Evolutionary conservation across 2,888 invertebrate genomes (phyloP).

Genomic region (Metellina segmentata): DNA sequence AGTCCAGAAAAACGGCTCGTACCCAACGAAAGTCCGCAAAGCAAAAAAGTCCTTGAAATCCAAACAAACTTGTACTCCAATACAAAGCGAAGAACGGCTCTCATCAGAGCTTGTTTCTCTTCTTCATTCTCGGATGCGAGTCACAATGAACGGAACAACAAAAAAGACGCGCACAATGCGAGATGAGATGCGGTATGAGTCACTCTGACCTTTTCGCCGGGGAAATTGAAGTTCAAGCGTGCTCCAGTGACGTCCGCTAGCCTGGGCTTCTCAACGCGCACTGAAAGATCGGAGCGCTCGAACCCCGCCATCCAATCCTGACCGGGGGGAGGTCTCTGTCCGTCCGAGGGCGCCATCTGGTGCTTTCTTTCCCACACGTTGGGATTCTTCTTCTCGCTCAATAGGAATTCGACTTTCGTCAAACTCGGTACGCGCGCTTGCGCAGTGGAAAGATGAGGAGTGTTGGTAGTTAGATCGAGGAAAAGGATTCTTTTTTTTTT

Average conservation of each 20-base stretch:
- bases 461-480: neutral
- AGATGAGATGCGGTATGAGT: constrained; percentile 52
- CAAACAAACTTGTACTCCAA: constrained; percentile 2
- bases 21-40: neutral
- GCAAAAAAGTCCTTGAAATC: constrained; percentile 13
- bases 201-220: constrained; percentile 65
- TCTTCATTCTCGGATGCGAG: neutral
- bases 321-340: constrained; percentile 39
- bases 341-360: constrained; percentile 64
- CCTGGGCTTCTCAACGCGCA: constrained; percentile 41
- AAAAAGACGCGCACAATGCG: constrained; percentile 10
- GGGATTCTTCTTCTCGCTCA: constrained; percentile 51
- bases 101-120: neutral
- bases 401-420: constrained; percentile 73
- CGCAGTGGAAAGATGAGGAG: constrained; percentile 32
- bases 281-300: constrained; percentile 58
- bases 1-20: constrained; percentile 1
- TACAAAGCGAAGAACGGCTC: constrained; percentile 7
- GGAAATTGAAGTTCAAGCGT: neutral
- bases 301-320: constrained; percentile 68
- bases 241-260: neutral
- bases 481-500: constrained; percentile 17
- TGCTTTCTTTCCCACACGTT: neutral
- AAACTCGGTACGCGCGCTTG: constrained; percentile 66
- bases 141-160: neutral